Conservation (phyloP, 2,888 invertebrate species). For the Oligia latruncula region DNA sequence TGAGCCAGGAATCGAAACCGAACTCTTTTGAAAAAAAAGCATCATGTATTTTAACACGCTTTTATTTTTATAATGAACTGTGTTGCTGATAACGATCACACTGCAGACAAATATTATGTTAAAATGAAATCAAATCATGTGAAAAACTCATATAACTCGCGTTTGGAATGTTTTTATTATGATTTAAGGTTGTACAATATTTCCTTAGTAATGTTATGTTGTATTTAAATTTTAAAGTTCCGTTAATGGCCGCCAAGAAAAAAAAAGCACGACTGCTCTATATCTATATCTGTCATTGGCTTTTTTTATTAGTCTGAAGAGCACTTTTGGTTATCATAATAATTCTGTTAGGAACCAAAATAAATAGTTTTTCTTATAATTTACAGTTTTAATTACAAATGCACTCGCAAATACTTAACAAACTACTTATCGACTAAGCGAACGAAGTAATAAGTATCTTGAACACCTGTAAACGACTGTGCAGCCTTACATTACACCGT, state of each 20-base stretch:
- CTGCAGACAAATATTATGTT: background rate
- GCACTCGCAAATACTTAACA: slow-evolving; percentile 6
- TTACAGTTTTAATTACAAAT: slow-evolving; percentile 8
- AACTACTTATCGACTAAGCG: background rate
- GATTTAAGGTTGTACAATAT: background rate
- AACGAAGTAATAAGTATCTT: slow-evolving; percentile 6
- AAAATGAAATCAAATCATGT: slow-evolving; percentile 5
- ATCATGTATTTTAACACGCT: background rate
- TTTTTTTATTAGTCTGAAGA: background rate
- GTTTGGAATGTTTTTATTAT: background rate
- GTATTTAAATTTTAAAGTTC: background rate
- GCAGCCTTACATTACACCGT: slow-evolving; percentile 68
- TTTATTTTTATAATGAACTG: background rate
- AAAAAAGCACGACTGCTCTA: background rate
- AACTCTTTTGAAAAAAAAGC: background rate
- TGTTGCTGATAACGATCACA: background rate
- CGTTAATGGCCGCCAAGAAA: background rate
- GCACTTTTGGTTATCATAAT: background rate
- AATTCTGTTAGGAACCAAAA: background rate
- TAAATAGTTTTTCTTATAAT: background rate
- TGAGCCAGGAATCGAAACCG: background rate
- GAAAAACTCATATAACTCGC: too few relatives aligned
- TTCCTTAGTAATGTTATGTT: background rate
- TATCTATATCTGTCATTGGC: background rate
- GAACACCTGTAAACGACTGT: slow-evolving; percentile 48